Evolutionary conservation across 2,797 vertebrate species (phyloP).

Genomic region (Setipinna tenuifilis): DNA sequence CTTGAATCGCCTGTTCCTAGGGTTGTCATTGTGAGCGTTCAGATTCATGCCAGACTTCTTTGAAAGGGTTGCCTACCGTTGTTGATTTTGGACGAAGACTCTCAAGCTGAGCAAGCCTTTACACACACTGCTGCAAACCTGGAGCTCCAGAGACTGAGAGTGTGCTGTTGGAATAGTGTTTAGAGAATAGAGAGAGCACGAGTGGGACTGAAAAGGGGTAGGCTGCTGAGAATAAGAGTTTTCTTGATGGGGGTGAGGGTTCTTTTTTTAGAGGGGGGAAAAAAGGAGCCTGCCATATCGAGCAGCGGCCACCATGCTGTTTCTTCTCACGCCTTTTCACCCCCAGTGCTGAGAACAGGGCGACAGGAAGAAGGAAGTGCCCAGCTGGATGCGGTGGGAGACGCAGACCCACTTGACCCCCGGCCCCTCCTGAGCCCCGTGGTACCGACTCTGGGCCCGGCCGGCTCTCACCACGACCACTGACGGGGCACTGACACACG

Average conservation of each 20-base stretch:
- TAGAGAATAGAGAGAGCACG: not conserved
- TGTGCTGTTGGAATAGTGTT: not conserved
- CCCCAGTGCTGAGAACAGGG: not conserved
- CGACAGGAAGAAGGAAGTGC: conserved; percentile 19
- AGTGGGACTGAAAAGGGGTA: not conserved
- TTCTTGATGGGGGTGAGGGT: not conserved
- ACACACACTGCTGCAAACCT: not conserved
- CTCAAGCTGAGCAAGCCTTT: conserved; percentile 17
- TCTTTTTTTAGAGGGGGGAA: not conserved
- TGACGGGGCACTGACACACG: not conserved
- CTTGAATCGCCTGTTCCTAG: not conserved
- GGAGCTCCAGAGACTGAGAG: not conserved
- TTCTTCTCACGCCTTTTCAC: conserved; percentile 8
- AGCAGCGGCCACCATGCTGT: not conserved
- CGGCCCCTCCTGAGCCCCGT: not conserved
- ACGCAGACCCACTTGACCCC: not conserved
- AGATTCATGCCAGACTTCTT: not conserved
- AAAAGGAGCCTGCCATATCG: not conserved
- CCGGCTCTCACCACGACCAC: not conserved
- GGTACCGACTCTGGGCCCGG: not conserved
- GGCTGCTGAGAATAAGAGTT: not conserved
- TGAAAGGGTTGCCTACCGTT: conserved; percentile 22
- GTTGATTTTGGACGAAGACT: conserved; percentile 38
- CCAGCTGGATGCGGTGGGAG: not conserved
- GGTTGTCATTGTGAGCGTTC: not conserved